Conservation (phyloP, 2,113 vertebrate species). For the cat (Felis catus) region F.catus_Fca126_mat1.0 CM031417.1:63815501-63816000, state of each 20-base stretch:
- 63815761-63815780: background rate
- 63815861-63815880: background rate
- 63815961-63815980: background rate
- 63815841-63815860: background rate
- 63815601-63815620: background rate
- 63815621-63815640: background rate
- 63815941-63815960: conserved; percentile 12
- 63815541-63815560: no score
- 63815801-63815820: background rate
- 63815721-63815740: background rate
- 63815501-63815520: no score
- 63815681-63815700: background rate
- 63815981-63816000: background rate
- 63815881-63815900: background rate
- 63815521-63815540: no score
- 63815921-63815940: background rate
- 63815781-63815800: background rate
- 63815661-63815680: background rate
- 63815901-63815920: background rate
- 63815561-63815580: no score
- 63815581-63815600: no score
- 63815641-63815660: background rate
- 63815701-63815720: background rate
- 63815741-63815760: background rate
- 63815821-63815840: background rate